Conservation (phyloP, 2,888 invertebrate genomes). For the Dicyrtoma fusca region DNA sequence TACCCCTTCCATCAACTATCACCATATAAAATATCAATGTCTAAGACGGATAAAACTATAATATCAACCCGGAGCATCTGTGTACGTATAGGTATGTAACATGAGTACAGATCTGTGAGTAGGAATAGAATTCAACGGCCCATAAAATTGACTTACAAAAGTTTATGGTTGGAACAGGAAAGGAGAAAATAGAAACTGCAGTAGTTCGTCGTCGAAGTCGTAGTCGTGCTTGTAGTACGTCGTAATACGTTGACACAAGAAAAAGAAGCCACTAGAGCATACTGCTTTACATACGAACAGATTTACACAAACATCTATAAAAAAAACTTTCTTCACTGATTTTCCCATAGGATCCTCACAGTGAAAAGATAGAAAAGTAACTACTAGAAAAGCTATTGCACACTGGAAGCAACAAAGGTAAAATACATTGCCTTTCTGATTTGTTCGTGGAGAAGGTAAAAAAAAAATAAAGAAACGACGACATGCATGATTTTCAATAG, state of each 20-base stretch:
- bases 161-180: constrained; percentile 13
- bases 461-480: constrained; percentile 8
- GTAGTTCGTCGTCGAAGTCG: no score
- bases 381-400: constrained; percentile 24
- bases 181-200: neutral
- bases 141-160: constrained; percentile 16
- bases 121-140: constrained; percentile 1
- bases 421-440: constrained; percentile 39
- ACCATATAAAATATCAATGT: no score
- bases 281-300: constrained; percentile 10
- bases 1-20: no score
- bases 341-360: constrained; percentile 26
- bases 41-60: no score
- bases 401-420: constrained; percentile 19
- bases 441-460: constrained; percentile 24
- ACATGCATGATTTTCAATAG: constrained; percentile 44
- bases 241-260: neutral
- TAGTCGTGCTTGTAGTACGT: no score
- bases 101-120: no score
- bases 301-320: constrained; percentile 8
- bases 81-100: no score
- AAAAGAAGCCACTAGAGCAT: constrained; percentile 16
- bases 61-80: no score
- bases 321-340: constrained; percentile 21
- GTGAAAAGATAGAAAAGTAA: constrained; percentile 14